Evolutionary conservation across 2,113 vertebrate genomes (phyloP), one percentile per base, ranked within the genome.

Genomic region (Gadus macrocephalus): DNA sequence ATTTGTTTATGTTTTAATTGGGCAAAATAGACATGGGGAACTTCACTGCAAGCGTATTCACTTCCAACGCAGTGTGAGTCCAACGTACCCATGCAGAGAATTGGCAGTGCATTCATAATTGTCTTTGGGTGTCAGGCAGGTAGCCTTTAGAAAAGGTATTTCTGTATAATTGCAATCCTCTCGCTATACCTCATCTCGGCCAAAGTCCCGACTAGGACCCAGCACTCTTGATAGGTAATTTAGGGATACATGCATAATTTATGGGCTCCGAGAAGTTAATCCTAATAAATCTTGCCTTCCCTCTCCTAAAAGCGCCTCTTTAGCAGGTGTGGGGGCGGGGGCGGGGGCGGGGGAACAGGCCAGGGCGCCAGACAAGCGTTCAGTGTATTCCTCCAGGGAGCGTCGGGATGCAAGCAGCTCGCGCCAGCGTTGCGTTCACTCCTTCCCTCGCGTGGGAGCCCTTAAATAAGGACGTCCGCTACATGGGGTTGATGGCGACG

Each of bases 211-310:
- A 71, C 69, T 65, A 81, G 77, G 81, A 81, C 78, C 67, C 67
- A 58, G 53, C 9, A 14, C 42, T 81, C 80, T 75, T 89, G 85
- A 89, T 86, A 86, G 88, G 86, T 91, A 81, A 91, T 90, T 90
- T 88, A 79, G 83, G 74, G 70, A 71, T 68, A 70, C 81, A 87
- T 91, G 85, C 86, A 92, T 92, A 91, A 91, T 92, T 86, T 76
- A 92, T 86, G 70, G 53, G 70, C 83, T 86, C 89, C 84, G 86
- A 77, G 81, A 85, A 86, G 85, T 89, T 91, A 91, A 92, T 92
- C 85, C 88, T 84, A 85, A 91, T 92, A 90, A 90, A 92, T 92
- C 87, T 88, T 69, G 70, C 68, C 78, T 78, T 70, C 81, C 53
- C 16, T 14, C 16, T 14, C 55, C 80, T 64, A 79, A 85, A 86